phyloP scores from a whole-genome alignment of 2,113 vertebrate genomes.

The Stomatorhinus ivindoensis region DNA sequence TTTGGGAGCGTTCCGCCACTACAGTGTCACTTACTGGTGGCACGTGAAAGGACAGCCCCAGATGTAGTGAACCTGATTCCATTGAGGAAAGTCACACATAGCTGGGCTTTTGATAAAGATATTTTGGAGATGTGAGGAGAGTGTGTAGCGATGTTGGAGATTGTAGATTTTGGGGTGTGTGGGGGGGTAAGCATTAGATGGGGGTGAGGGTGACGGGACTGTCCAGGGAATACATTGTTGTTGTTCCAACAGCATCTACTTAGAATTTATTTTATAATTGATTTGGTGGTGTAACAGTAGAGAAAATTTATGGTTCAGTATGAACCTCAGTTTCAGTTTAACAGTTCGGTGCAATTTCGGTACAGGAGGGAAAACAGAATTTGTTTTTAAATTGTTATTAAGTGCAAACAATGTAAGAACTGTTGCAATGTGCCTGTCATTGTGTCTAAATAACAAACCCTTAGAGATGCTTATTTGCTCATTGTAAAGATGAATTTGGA shows the following conservation, averaged over 20 bases:
- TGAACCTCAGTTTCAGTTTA: neutral
- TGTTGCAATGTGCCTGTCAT: neutral
- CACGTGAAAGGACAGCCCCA: neutral
- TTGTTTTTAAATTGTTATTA: neutral
- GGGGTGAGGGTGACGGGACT: neutral
- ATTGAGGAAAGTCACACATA: neutral
- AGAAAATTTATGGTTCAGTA: neutral
- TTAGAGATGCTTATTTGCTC: neutral
- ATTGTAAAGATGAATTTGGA: neutral
- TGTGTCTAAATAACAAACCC: neutral
- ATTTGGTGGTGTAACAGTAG: neutral
- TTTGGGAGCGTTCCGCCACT: no score
- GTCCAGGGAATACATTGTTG: neutral
- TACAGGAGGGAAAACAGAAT: neutral
- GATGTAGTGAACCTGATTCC: neutral
- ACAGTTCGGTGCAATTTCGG: neutral
- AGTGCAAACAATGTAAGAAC: neutral
- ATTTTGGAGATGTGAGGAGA: neutral
- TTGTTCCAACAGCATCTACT: neutral
- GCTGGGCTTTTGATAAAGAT: neutral
- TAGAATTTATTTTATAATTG: neutral
- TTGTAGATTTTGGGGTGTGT: neutral
- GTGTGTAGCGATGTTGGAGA: neutral
- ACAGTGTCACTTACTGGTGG: no score
- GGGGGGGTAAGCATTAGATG: neutral